Conservation (phyloP, 2,113 vertebrate genomes). For the Oreotrochilus melanogaster region DNA sequence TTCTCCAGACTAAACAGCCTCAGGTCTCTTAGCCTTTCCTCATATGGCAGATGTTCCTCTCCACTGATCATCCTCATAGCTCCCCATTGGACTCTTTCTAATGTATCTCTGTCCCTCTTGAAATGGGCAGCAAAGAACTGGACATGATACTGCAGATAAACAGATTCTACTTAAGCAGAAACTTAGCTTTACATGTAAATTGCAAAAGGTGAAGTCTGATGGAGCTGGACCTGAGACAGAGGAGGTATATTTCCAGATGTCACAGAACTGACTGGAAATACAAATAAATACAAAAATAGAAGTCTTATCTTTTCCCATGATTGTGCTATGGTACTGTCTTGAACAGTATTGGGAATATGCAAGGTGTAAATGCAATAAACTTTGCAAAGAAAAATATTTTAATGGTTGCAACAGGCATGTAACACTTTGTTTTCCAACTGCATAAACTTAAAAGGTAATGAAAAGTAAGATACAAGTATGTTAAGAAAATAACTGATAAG, state of each 20-base stretch:
- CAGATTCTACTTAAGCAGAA: neutral
- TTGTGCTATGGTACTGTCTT: neutral
- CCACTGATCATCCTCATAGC: too few species aligned
- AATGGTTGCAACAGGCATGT: neutral
- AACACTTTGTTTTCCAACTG: neutral
- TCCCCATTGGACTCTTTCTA: too few species aligned
- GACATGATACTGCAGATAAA: too few species aligned
- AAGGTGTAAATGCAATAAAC: neutral
- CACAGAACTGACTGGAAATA: neutral
- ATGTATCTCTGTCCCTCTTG: too few species aligned
- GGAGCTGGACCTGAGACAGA: neutral
- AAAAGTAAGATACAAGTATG: neutral
- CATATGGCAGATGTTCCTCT: too few species aligned
- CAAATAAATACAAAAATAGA: neutral
- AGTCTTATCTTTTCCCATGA: neutral
- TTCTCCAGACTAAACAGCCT: too few species aligned
- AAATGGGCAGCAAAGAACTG: too few species aligned
- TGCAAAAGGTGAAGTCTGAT: neutral
- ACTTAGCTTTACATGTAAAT: neutral
- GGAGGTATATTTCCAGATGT: neutral
- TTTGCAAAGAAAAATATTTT: neutral
- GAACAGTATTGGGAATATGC: neutral
- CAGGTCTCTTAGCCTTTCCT: too few species aligned
- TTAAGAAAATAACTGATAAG: neutral
- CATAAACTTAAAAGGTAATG: neutral